Base-by-base conservation (phyloP, 2,797 vertebrate genomes). In the Lepilemur ruficaudatus region DNA sequence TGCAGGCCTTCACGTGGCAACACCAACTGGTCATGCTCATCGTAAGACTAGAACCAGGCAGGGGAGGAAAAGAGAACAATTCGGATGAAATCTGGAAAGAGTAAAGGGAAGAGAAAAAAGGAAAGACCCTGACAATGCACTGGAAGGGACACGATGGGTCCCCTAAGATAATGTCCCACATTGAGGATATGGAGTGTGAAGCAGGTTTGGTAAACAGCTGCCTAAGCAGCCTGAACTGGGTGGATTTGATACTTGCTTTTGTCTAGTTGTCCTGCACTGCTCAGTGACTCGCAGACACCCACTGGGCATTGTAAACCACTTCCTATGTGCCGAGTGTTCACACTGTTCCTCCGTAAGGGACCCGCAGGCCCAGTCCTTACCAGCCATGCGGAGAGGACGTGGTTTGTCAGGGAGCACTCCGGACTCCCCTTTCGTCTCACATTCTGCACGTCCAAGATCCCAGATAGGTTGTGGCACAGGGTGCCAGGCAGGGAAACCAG, bases 231-330 rank as follows among this genome's bases (percentile, higher is more conserved):
- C 63, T 4, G 22, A 65, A 82, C 0, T 0, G 82, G 43, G 55
- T 61, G 93, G 63, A 59, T 65, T 0, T 90, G 79, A 25, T 79
- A 17, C 70, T 95, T 92, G 85, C 67, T 81, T 96, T 92, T 92
- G 30, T 89, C 61, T 4, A 1, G 61, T 7, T 35, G 92, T 84
- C 61, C n/a, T 94, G 70, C 18, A 4, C 89, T 65, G 76, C n/a
- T 93, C 78, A 67, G 14, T 86, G 78, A 95, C 76, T 97, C 87
- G 25, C 59, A 35, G 59, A 87, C 80, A 48, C 2, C 41, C 83
- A 67, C 28, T 84, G 35, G 59, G n/a, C 46, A 1, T 5, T 2
- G 0, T 87, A 85, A 96, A 75, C 93, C 65, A 79, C 78, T 81
- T 94, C 69, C 86, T 15, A 2, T 57, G 14, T n/a, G 55, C 35